Base-by-base conservation (phyloP, 2,888 invertebrate genomes). In the Ophioninae sp. region DNA sequence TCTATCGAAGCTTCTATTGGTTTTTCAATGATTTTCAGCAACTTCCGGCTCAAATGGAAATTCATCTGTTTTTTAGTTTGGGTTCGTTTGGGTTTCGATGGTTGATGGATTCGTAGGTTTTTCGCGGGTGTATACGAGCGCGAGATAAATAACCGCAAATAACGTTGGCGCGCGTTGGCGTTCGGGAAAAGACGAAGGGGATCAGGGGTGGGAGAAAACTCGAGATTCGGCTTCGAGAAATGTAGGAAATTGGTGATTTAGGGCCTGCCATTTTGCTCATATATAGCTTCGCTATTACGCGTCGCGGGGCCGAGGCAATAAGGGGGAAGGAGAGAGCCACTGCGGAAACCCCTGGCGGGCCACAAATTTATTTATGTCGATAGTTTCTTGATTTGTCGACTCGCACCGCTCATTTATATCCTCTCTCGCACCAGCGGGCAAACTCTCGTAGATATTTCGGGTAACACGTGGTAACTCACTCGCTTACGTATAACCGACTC, bases 371-470 rank as follows among this genome's bases (percentile, higher is more conserved):
- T 92, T 92, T 93, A 92, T 92, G 92, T 92, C 92, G 92, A 93
- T 93, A 93, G 92, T 93, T 92, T 92, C 92, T 93, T 93, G 92
- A 93, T 93, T 92, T 93, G 92, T 93, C 91, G 92, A 91, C 92
- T 91, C 87, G 88, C 88, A 89, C 88, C 88, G 89, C 91, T 91
- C 92, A 92, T 93, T 92, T 92, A 93, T 93, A 92, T 91, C 90
- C 89, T 89, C 90, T 88, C 88, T 51, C 79, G 56, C 75, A 44
- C 82, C 68, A 58, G 74, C 79, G 59, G 88, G 86, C 87, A 88
- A 89, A 86, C 88, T 88, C 88, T 87, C 88, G 88, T 88, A 90
- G 90, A 91, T 91, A 90, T 91, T 91, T 91, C 90, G 85, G 84
- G 85, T 83, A 87, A 86, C 86, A 83, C 86, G 85, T 86, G 87